Evolutionary conservation across 2,888 invertebrate species (phyloP), one percentile per base, ranked within the genome.

Genomic region (Apodemia hepburni): DNA sequence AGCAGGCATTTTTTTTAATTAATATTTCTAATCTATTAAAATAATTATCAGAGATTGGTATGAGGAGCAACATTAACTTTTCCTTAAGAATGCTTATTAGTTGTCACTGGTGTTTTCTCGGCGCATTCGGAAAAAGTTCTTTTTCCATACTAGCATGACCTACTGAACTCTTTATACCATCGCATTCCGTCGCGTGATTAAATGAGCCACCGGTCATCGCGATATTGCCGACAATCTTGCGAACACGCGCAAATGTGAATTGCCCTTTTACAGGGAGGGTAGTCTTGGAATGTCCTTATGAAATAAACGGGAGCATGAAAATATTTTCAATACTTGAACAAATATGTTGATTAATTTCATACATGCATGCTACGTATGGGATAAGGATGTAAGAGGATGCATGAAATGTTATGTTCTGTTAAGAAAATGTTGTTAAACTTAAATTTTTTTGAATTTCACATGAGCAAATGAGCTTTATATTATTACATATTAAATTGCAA

Each of bases 151-250:
- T 74, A 17, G 11, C 3, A 9, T 17, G 27, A 54, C 54, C 29
- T 29, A 1, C 65, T 66, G 75, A 73, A 77, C 76, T 72, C 73
- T 75, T 75, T 75, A 75, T 73, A 75, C 77, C 74, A 70, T 74
- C 78, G 80, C 84, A 92, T 92, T 89, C 92, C 89, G 75, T 70
- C 85, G 81, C 85, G 92, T 89, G 92, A 92, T 90, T 87, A 92
- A 91, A 92, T 89, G 92, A 91, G 90, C 90, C 82, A 82, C 77
- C 82, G 84, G 86, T 84, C 82, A 87, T 84, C 83, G 83, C 75
- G 81, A 87, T 88, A 88, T 90, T 90, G 88, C 87, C 78, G 78
- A 71, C 81, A 74, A 78, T 77, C 75, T 76, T 78, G 75, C 76
- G 77, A 79, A 77, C 79, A 79, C 77, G 77, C 78, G 77, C 75